Evolutionary conservation across 2,797 vertebrate genomes (phyloP), one percentile per base, ranked within the genome.

Genomic region (Tragelaphus eurycerus): DNA sequence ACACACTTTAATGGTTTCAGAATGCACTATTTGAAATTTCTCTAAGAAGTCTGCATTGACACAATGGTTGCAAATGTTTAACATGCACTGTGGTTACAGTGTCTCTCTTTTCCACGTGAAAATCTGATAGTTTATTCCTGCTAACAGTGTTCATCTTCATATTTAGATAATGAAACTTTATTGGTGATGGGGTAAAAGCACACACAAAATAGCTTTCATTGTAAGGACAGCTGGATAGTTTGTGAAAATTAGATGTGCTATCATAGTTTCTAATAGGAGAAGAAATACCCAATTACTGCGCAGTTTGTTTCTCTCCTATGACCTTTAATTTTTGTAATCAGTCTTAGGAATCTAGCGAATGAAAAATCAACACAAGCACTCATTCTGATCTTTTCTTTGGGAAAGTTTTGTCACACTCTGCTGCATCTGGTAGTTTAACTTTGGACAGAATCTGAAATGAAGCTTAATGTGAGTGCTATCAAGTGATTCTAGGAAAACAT

Each of bases 401-500:
- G 31, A 79, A 50, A 94, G 95, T 78, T 92, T 25, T 88, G 84
- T 46, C 34, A 34, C 50, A 84, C 84, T 84, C 31, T 38, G n/a
- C 55, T 97, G 87, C 89, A 6, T 95, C 62, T 74, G 54, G 43
- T 93, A 34, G 90, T 79, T 38, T 93, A 95, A 96, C 74, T 96
- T 96, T 0, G 0, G 8, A 78, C 76, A 38, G 93, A 46, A 97
- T 97, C 64, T 95, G 98, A 97, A 96, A 94, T 96, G 90, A 98
- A 97, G 87, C 76, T 96, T 98, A 48, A 83, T 95, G 59, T 25
- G 17, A 86, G 55, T 97, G 98, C 97, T 96, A 92, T 93, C 38
- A 4, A 60, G 64, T 88, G 57, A 60, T 97, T 98, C 97, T 95
- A 95, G 95, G 76, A 94, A 76, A 82, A 97, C 97, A 96, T 98